Evolutionary conservation across 2,113 vertebrate species (phyloP).

Genomic region (Mustelus asterias): DNA sequence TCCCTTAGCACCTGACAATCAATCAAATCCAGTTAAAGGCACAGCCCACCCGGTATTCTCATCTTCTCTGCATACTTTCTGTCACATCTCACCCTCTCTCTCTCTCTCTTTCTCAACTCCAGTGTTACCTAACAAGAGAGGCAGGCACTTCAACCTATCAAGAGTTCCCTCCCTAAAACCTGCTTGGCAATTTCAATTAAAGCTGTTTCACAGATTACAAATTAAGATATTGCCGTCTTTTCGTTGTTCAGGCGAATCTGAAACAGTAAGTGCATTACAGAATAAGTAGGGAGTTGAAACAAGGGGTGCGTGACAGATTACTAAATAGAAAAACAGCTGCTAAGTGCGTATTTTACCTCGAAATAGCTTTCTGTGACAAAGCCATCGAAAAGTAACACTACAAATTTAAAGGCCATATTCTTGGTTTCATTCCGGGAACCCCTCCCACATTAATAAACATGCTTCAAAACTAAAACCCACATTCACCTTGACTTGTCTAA

Average conservation of each 20-base stretch:
- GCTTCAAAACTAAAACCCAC: background rate
- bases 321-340: background rate
- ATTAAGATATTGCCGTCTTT: background rate
- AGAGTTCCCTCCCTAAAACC: conserved; percentile 42
- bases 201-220: conserved; percentile 46
- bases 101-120: conserved; percentile 45
- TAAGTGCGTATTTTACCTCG: background rate
- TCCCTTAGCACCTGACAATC: conserved; percentile 69
- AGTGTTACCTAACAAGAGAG: conserved; percentile 44
- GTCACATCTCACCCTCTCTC: conserved; percentile 29
- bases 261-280: background rate
- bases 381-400: background rate
- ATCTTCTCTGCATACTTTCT: background rate
- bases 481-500: background rate
- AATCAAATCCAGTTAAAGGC: conserved; percentile 44
- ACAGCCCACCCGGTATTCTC: conserved; percentile 49
- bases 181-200: conserved; percentile 39
- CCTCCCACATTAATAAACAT: background rate
- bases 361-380: background rate
- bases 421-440: background rate
- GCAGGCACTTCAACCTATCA: conserved; percentile 39
- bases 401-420: background rate
- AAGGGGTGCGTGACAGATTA: background rate
- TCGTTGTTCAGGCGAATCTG: background rate
- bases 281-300: background rate